Evolutionary conservation across 1,140 invertebrate species (phyloP).

Genomic region (Drosophila ananassae): DNA sequence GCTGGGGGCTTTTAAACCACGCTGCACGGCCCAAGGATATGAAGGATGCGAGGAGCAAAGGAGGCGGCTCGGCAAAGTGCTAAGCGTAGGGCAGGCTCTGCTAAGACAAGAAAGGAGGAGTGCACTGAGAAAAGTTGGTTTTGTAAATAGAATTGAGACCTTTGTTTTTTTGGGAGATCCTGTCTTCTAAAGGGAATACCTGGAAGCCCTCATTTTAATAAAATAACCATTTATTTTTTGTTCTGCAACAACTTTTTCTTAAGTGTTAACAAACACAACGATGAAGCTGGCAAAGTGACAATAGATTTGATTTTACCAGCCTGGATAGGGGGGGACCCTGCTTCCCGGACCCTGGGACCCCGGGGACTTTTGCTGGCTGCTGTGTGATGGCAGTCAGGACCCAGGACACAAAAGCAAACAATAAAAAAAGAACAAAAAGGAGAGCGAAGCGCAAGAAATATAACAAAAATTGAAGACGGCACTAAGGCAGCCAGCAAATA

Average conservation of each 20-base stretch:
- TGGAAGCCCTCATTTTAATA: no score
- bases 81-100: conserved; percentile 38
- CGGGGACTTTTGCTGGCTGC: conserved; percentile 45
- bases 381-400: conserved; percentile 56
- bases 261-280: conserved; percentile 23
- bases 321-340: conserved; percentile 17
- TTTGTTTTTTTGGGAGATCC: no score
- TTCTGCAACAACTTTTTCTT: neutral
- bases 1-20: conserved; percentile 75
- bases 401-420: conserved; percentile 80
- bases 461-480: conserved; percentile 79
- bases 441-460: conserved; percentile 63
- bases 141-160: no score
- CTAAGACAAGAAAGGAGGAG: neutral
- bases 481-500: conserved; percentile 68
- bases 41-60: conserved; percentile 15
- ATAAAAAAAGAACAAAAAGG: conserved; percentile 52
- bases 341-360: neutral
- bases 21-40: conserved; percentile 52
- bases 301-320: conserved; percentile 78
- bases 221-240: no score
- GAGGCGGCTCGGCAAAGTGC: conserved; percentile 59
- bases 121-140: neutral
- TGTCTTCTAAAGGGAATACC: no score
- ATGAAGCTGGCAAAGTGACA: conserved; percentile 75